Evolutionary conservation across 2,797 vertebrate species (phyloP).

Genomic region (Tachyglossus aculeatus): DNA sequence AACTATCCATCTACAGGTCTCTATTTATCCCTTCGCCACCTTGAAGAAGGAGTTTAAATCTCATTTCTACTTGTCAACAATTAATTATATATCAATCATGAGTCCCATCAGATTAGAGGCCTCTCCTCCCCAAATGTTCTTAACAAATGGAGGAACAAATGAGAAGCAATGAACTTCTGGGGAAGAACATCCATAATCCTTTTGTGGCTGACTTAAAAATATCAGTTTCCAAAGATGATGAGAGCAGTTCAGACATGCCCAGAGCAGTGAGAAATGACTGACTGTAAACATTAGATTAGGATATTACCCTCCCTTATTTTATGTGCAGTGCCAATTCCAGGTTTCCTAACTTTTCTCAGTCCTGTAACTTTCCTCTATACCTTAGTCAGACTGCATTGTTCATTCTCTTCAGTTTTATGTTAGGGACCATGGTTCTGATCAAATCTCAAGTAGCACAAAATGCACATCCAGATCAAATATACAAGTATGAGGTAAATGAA

Average conservation of each 20-base stretch:
- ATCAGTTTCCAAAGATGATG: not conserved
- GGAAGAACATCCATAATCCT: not conserved
- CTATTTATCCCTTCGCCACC: slow-evolving; percentile 26
- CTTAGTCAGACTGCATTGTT: no score
- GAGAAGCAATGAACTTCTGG: slow-evolving; percentile 34
- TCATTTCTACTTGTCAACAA: slow-evolving; percentile 1
- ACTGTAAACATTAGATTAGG: no score
- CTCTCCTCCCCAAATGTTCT: slow-evolving; percentile 23
- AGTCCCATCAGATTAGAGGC: not conserved
- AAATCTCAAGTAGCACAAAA: no score
- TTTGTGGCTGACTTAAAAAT: not conserved
- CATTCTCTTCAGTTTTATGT: no score
- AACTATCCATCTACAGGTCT: slow-evolving; percentile 43
- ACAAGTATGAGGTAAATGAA: no score
- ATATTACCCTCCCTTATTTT: no score
- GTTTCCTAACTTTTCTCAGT: no score
- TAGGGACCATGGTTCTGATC: no score
- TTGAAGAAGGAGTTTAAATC: slow-evolving; percentile 45
- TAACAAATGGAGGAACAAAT: slow-evolving; percentile 16
- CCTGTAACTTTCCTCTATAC: no score
- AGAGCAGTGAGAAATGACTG: slow-evolving; percentile 8
- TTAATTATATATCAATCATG: slow-evolving; percentile 45
- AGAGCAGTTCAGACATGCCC: not conserved
- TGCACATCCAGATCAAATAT: no score
- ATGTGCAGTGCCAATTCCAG: no score